A percentile compares a stretch with the other conserved stretches of the same genome.
These are phyloP conservation scores for Pelecanus crispus DNA, from an alignment of 2,113 vertebrate genomes.

Conservation along the genomic window DNA sequence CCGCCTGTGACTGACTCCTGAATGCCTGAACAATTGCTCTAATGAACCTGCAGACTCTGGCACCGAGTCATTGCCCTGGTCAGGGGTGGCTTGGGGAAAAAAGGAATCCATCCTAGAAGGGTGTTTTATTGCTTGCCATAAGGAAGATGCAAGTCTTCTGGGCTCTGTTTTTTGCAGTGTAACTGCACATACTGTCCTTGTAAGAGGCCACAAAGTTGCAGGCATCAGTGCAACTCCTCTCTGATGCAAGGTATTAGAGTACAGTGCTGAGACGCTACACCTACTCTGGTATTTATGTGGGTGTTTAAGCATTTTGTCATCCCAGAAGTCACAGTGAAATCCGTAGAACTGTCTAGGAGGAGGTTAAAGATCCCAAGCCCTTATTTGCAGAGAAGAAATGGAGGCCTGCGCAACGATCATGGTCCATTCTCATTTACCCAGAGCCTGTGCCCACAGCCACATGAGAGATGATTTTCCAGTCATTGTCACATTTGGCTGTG, in stretches of 20 bases:
- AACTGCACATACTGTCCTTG: not conserved
- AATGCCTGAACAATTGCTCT: not conserved
- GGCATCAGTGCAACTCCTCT: not conserved
- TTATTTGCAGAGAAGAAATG: not conserved
- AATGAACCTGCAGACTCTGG: not conserved
- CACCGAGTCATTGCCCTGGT: not conserved
- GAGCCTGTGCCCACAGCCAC: not conserved
- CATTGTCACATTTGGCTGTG: accelerated
- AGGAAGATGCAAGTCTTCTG: not conserved
- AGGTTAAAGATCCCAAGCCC: not conserved
- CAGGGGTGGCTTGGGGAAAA: not conserved
- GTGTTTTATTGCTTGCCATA: not conserved
- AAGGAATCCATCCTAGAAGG: not conserved
- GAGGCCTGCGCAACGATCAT: not conserved
- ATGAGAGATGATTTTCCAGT: not conserved
- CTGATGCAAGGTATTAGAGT: not conserved
- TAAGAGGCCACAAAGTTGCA: not conserved
- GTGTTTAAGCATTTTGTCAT: not conserved
- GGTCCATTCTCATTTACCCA: not conserved
- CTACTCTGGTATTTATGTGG: not conserved
- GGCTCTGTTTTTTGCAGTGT: not conserved
- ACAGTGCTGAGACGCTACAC: not conserved
- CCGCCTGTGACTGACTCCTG: not conserved
- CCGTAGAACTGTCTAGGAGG: not conserved
- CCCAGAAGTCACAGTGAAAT: not conserved